phyloP scores from a whole-genome alignment of 2,888 invertebrate species.

The Sminthurides aquaticus region DNA sequence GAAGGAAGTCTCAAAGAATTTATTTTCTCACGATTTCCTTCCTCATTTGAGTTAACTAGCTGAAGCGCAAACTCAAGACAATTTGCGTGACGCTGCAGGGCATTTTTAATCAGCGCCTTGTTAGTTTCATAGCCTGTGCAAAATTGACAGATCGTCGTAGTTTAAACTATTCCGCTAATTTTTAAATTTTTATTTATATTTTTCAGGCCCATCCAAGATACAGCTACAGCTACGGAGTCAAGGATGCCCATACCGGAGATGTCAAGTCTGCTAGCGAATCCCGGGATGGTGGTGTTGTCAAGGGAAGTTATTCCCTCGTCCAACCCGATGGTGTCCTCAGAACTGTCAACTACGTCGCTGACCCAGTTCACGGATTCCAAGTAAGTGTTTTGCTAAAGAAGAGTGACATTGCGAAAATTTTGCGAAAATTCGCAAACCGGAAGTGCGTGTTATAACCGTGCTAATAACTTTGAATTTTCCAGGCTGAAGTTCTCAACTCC shows the following conservation, averaged over 20 bases:
- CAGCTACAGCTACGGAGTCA: slow-evolving; percentile 66
- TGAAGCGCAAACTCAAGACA: too few relatives aligned
- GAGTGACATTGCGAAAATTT: not conserved
- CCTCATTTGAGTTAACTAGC: too few relatives aligned
- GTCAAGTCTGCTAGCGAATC: slow-evolving; percentile 44
- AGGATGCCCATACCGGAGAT: slow-evolving; percentile 65
- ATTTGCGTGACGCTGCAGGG: too few relatives aligned
- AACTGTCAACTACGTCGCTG: slow-evolving; percentile 47
- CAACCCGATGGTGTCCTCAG: slow-evolving; percentile 45
- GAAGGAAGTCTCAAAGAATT: too few relatives aligned
- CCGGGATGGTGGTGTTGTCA: slow-evolving; percentile 46
- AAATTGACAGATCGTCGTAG: too few relatives aligned
- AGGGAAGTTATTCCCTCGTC: slow-evolving; percentile 45
- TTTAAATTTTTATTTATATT: too few relatives aligned
- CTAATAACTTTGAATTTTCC: slow-evolving; percentile 7
- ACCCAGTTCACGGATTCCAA: slow-evolving; percentile 47
- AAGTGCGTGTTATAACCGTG: too few relatives aligned
- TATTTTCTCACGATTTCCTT: too few relatives aligned
- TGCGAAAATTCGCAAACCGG: too few relatives aligned
- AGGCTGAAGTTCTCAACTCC: slow-evolving; percentile 26
- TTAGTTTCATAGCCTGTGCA: too few relatives aligned
- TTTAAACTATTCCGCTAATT: too few relatives aligned
- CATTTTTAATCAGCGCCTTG: too few relatives aligned
- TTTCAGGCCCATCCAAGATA: slow-evolving; percentile 59
- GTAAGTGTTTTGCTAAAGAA: slow-evolving; percentile 22